phyloP scores from a whole-genome alignment of 2,113 vertebrate species.

The Colius striatus region DNA sequence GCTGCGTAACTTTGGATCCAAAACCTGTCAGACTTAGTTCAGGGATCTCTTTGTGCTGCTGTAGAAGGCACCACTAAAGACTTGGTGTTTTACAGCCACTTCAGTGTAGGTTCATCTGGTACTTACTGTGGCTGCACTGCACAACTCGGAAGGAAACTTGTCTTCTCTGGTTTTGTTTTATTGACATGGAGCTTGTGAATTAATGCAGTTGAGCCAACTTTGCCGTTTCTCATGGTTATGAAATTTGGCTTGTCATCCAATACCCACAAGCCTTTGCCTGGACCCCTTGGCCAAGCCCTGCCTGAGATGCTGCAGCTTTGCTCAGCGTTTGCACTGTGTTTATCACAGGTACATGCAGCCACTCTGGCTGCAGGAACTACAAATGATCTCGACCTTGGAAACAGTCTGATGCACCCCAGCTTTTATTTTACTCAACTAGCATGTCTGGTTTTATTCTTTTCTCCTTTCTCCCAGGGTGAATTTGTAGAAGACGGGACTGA shows the following conservation, averaged over 20 bases:
- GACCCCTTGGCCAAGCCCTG: not conserved
- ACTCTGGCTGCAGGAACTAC: not conserved
- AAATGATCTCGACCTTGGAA: not conserved
- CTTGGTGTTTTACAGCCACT: not conserved
- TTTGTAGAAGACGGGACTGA: conserved; percentile 98
- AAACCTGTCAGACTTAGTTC: not conserved
- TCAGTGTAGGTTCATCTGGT: not conserved
- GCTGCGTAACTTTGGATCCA: not conserved
- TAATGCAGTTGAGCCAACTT: not conserved
- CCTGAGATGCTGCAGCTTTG: not conserved
- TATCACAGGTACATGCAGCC: not conserved
- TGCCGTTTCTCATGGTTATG: not conserved
- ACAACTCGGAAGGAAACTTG: fast-evolving
- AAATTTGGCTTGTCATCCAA: not conserved
- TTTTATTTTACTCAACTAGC: not conserved
- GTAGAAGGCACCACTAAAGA: not conserved
- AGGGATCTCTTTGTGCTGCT: not conserved
- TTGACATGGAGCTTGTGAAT: not conserved
- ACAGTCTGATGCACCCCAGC: not conserved
- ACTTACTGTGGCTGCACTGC: not conserved
- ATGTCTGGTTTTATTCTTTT: not conserved
- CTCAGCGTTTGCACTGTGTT: not conserved
- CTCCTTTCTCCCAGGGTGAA: conserved; percentile 85
- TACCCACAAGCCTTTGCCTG: not conserved
- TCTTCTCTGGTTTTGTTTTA: not conserved